Evolutionary conservation across 53 echinoderm and acorn worm species (phyloP).

Genomic region (Temnopleurus reevesii): DNA sequence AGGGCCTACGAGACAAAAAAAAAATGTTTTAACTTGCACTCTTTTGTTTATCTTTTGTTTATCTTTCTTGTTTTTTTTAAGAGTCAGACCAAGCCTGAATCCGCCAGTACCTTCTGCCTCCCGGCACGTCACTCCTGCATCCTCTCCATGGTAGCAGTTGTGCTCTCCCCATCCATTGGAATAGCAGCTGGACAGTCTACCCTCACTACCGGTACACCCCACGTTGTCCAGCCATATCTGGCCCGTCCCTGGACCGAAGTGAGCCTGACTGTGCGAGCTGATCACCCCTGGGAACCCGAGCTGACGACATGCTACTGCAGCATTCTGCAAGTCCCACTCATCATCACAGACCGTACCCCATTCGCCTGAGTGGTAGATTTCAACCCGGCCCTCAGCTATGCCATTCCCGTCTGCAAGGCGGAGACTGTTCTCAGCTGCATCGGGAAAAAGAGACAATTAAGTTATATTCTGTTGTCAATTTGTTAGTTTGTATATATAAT

Average conservation of each 20-base stretch:
- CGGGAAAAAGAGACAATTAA: not conserved
- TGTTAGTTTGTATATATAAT: too few relatives aligned
- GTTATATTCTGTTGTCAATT: too few relatives aligned
- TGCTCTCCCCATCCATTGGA: conserved; percentile 21
- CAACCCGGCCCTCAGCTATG: not conserved
- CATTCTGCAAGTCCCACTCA: not conserved
- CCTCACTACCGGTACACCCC: not conserved
- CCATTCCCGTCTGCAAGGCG: not conserved
- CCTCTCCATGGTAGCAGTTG: conserved; percentile 21
- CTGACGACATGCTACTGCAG: conserved; percentile 4
- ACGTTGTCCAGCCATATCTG: conserved; percentile 34
- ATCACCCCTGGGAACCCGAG: not conserved
- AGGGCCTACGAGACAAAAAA: not conserved
- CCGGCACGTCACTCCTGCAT: conserved; percentile 15
- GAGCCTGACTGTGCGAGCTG: not conserved
- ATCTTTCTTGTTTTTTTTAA: not conserved
- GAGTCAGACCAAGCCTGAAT: too few relatives aligned
- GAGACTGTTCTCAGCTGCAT: not conserved
- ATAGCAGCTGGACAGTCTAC: not conserved
- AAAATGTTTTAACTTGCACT: not conserved
- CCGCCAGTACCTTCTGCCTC: not conserved
- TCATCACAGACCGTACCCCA: conserved; percentile 47
- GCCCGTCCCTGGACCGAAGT: conserved; percentile 2
- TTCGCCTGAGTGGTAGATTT: not conserved
- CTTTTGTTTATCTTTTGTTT: not conserved